Base-by-base conservation (phyloP, 2,113 vertebrate species). In the Gopherus flavomarginatus region DNA sequence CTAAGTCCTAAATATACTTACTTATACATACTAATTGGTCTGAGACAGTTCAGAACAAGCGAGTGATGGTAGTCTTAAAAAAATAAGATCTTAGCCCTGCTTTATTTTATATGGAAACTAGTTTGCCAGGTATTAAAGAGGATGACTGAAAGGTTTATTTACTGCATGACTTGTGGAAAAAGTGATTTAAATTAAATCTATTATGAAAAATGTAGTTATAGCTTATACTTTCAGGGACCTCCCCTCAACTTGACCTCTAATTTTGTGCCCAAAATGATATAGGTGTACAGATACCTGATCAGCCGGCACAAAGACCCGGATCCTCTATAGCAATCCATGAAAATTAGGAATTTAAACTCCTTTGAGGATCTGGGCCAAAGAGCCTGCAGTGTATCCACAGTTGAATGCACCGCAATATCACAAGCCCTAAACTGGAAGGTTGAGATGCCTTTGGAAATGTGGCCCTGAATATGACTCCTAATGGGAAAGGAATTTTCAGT, bases 401-500 rank as follows among this genome's bases (percentile, higher is more conserved):
- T 17, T 24, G 50, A 49, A 5, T 13, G 44, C 44, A 69, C 83
- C 42, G 29, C 0, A 1, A 11, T 86, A n/a, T 21, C 42, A 13
- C 6, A 59, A n/a, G 31, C 52, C 26, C 4, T 49, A 27, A 35
- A 87, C 75, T 47, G 50, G 84, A 87, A 87, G 13, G 19, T 84
- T 72, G 50, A 59, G 78, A 75, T 38, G 16, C 35, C 47, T 8
- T 44, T 86, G 79, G 47, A 89, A 85, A 89, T 3, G 6, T 22
- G 21, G 31, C 56, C 11, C 5, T 56, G 90, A 93, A 89, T 82
- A 77, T 16, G 56, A 82, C 50, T 93, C 52, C 42, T 88, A 57
- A 53, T n/a, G 80, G 44, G 29, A 97, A 96, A 96, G 54, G 54
- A 85, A 82, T 57, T 91, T 56, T 89, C 94, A 91, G 95, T 97